Percentiles rank a stretch among this genome's conserved stretches.
phyloP scores from a whole-genome alignment of 2,113 vertebrate genomes.

The Danionella cerebrum region DNA sequence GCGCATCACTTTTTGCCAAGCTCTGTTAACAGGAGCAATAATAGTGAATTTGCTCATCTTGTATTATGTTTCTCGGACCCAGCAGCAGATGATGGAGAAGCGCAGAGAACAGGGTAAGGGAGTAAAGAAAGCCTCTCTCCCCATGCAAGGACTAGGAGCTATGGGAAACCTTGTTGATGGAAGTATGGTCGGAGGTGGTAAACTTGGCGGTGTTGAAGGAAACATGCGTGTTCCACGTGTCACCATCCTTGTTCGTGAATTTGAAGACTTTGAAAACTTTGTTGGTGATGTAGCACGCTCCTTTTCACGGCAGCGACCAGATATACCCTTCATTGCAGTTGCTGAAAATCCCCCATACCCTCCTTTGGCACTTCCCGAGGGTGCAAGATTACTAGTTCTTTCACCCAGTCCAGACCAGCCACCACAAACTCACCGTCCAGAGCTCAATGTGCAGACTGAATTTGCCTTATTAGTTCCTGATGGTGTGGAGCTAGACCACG shows the following conservation, averaged over 20 bases:
- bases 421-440: constrained; percentile 61
- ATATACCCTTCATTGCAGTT: constrained; percentile 68
- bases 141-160: constrained; percentile 44
- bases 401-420: constrained; percentile 67
- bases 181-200: constrained; percentile 21
- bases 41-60: constrained; percentile 79
- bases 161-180: neutral
- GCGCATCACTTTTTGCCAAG: constrained; percentile 77
- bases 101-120: constrained; percentile 60
- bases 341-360: constrained; percentile 75
- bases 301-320: constrained; percentile 68
- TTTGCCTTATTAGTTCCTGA: constrained; percentile 82
- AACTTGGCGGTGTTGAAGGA: constrained; percentile 30
- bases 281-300: constrained; percentile 70
- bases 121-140: constrained; percentile 52
- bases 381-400: constrained; percentile 59
- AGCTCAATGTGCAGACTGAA: constrained; percentile 73
- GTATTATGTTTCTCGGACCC: constrained; percentile 72
- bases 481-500: constrained; percentile 65
- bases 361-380: constrained; percentile 66
- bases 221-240: constrained; percentile 56
- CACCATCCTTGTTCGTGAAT: constrained; percentile 78
- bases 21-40: constrained; percentile 69
- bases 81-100: constrained; percentile 70
- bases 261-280: constrained; percentile 82